These are phyloP conservation scores for Acromyrmex heyeri DNA, from an alignment of 1,140 invertebrate species.

Conservation along the genomic window DNA sequence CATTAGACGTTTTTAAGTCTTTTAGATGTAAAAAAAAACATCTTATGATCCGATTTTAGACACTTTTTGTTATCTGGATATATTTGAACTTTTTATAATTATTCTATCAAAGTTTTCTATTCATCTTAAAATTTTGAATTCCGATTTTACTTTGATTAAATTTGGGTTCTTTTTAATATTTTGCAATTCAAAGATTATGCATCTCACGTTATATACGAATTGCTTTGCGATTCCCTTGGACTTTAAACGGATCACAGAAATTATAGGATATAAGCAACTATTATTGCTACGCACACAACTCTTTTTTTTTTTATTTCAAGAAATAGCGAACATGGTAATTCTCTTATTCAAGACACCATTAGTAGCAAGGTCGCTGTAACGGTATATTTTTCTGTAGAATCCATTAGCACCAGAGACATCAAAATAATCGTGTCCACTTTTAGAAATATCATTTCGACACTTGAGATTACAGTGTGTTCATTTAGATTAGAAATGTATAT, in stretches of 20 bases:
- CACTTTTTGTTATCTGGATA: no score
- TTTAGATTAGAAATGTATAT: neutral
- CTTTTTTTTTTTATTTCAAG: conserved; percentile 11
- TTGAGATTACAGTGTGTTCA: neutral
- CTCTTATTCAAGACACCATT: conserved; percentile 6
- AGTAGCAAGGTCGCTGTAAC: conserved; percentile 31
- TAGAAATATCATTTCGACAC: neutral
- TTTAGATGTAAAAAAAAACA: no score
- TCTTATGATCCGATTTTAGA: no score
- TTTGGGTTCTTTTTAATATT: neutral
- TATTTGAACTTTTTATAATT: neutral
- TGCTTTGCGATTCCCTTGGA: conserved; percentile 5
- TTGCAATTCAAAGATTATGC: neutral
- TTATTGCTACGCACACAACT: neutral
- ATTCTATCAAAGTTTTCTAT: neutral
- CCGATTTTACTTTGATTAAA: neutral
- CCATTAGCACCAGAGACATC: conserved; percentile 1
- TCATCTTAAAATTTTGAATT: neutral
- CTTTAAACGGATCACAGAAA: neutral
- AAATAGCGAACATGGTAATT: conserved; percentile 5
- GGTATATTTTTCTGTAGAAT: conserved; percentile 15
- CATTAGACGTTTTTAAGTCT: no score
- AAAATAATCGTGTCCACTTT: neutral
- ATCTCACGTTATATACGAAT: neutral
- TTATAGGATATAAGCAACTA: neutral